These are phyloP conservation scores for Parauchenoglanis ngamensis DNA, from an alignment of 2,797 vertebrate genomes.

Conservation along the genomic window DNA sequence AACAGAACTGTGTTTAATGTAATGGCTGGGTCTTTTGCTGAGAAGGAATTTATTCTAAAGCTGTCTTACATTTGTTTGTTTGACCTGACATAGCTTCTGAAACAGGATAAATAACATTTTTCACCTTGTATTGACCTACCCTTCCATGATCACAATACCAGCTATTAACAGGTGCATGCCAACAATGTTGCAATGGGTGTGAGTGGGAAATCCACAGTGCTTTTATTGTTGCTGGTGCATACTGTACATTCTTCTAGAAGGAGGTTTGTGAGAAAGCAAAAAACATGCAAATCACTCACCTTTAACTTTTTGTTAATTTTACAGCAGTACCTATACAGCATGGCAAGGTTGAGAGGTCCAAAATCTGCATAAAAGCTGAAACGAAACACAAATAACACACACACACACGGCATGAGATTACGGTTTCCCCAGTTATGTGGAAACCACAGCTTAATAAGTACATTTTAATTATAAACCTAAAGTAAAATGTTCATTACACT, in stretches of 20 bases:
- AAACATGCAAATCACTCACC: constrained; percentile 74
- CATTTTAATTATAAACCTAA: neutral
- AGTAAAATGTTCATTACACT: neutral
- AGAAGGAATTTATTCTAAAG: neutral
- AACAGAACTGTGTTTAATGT: constrained; percentile 24
- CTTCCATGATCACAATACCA: constrained; percentile 10
- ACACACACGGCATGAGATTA: neutral
- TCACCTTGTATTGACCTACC: constrained; percentile 9
- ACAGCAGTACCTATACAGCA: constrained; percentile 95
- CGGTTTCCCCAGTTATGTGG: neutral
- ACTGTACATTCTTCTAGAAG: constrained; percentile 62
- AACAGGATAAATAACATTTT: constrained; percentile 15
- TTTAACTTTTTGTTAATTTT: constrained; percentile 97
- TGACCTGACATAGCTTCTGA: neutral
- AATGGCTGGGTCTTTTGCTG: neutral
- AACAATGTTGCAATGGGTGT: constrained; percentile 33
- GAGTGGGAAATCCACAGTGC: constrained; percentile 33
- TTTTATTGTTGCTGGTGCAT: constrained; percentile 50
- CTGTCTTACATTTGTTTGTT: neutral
- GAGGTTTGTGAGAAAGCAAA: constrained; percentile 4
- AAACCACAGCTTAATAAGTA: neutral
- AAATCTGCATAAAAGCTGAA: constrained; percentile 90
- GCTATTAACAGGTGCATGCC: constrained; percentile 26
- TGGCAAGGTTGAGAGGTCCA: constrained; percentile 89
- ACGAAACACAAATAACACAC: constrained; percentile 18